Evolutionary conservation across 1,140 invertebrate genomes (phyloP).

Genomic region (Copidosoma floridanum): DNA sequence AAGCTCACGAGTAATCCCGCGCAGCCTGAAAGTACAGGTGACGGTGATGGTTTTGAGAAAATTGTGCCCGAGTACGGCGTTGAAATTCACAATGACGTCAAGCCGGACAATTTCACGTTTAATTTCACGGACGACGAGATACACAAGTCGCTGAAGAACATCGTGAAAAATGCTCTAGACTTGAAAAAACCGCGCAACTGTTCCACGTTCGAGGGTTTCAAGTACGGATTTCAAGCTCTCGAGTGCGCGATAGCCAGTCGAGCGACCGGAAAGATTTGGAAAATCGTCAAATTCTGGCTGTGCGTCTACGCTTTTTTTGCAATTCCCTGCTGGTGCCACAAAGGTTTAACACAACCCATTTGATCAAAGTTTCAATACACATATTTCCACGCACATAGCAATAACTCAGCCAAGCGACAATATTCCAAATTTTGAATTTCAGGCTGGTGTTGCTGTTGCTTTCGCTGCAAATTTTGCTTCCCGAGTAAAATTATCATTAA

Average conservation of each 20-base stretch:
- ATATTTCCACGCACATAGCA: background rate
- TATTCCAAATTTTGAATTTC: slow-evolving; percentile 6
- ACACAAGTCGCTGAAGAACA: slow-evolving; percentile 12
- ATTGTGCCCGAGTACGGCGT: slow-evolving; percentile 44
- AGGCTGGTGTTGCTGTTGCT: slow-evolving; percentile 52
- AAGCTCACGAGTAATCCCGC: too few relatives aligned
- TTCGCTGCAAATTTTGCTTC: slow-evolving; percentile 42
- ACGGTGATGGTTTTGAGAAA: too few relatives aligned
- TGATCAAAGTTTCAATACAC: too few relatives aligned
- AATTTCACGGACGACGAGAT: slow-evolving; percentile 40
- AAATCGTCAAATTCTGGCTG: slow-evolving; percentile 41
- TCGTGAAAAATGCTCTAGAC: slow-evolving; percentile 32
- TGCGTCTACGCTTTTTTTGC: slow-evolving; percentile 42
- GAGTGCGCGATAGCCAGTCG: slow-evolving; percentile 38
- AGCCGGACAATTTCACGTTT: slow-evolving; percentile 23
- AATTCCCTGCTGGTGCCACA: slow-evolving; percentile 46
- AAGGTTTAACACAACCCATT: slow-evolving; percentile 30
- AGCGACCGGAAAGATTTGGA: slow-evolving; percentile 32
- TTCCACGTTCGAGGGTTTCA: slow-evolving; percentile 33
- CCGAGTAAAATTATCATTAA: slow-evolving; percentile 36
- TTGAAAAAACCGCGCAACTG: slow-evolving; percentile 39
- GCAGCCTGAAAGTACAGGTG: too few relatives aligned
- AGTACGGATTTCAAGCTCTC: slow-evolving; percentile 38
- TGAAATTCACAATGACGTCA: slow-evolving; percentile 29
- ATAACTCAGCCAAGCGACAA: background rate